These are phyloP conservation scores for Acleris cristana DNA, from an alignment of 2,888 invertebrate genomes.

Conservation along the genomic window DNA sequence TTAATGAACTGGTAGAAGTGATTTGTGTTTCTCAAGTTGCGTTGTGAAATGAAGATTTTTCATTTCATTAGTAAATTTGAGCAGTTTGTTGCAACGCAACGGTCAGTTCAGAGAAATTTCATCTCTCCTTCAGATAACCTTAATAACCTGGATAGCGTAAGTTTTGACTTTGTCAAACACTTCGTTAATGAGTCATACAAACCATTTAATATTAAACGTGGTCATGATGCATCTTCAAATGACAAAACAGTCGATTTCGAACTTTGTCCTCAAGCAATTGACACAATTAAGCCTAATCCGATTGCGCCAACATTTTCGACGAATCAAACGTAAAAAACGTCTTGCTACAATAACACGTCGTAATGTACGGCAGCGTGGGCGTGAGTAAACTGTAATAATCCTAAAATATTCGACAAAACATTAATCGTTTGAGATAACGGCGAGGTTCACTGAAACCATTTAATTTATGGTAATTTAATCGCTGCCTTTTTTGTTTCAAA, in stretches of 20 bases:
- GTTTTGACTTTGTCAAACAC: no score
- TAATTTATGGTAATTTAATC: constrained; percentile 23
- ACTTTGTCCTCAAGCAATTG: not conserved
- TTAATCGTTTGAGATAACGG: constrained; percentile 28
- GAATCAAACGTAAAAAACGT: constrained; percentile 19
- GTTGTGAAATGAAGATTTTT: no score
- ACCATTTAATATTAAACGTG: no score
- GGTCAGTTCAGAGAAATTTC: no score
- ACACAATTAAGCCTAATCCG: not conserved
- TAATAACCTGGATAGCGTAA: no score
- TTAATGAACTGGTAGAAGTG: constrained; percentile 3
- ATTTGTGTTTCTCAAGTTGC: not conserved
- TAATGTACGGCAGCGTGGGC: constrained; percentile 30
- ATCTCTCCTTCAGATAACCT: no score
- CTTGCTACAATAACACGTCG: constrained; percentile 20
- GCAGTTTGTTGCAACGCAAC: not conserved
- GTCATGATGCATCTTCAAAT: not conserved
- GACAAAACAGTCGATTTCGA: not conserved
- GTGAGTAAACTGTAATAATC: constrained; percentile 20
- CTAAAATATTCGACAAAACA: constrained; percentile 24
- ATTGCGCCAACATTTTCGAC: not conserved
- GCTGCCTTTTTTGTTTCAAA: constrained; percentile 12
- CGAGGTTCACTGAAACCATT: constrained; percentile 25
- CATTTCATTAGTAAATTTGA: no score
- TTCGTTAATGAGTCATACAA: no score